These are phyloP conservation scores for Neolamprologus modestus DNA, from an alignment of 2,113 vertebrate genomes.

Conservation along the genomic window DNA sequence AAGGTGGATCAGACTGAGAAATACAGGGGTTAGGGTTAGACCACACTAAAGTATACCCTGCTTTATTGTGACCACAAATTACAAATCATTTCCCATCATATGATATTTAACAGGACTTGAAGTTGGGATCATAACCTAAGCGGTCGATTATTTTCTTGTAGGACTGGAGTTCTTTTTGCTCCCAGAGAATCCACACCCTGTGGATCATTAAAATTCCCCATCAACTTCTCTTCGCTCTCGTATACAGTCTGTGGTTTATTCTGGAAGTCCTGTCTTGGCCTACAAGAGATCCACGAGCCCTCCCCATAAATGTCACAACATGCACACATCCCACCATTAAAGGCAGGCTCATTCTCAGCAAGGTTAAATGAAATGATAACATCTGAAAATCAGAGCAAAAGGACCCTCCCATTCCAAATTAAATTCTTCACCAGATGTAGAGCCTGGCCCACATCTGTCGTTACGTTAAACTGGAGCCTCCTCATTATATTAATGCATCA, in stretches of 20 bases:
- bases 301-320: background rate
- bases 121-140: background rate
- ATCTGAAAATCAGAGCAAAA: background rate
- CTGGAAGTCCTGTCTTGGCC: background rate
- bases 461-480: slow-evolving; percentile 5
- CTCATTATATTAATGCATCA: slow-evolving; percentile 31
- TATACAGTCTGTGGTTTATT: background rate
- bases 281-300: background rate
- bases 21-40: background rate
- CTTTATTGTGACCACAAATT: background rate
- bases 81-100: background rate
- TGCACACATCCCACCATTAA: background rate
- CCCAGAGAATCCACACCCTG: background rate
- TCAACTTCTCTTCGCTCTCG: background rate
- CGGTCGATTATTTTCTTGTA: background rate
- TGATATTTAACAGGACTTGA: background rate
- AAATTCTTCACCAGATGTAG: background rate
- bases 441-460: background rate
- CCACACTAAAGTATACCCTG: background rate
- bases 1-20: background rate
- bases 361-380: background rate
- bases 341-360: background rate
- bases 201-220: background rate
- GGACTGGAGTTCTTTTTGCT: background rate
- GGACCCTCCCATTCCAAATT: background rate